These are phyloP conservation scores for Acrossocheilus fasciatus DNA, from an alignment of 2,797 vertebrate species.

Conservation along the genomic window DNA sequence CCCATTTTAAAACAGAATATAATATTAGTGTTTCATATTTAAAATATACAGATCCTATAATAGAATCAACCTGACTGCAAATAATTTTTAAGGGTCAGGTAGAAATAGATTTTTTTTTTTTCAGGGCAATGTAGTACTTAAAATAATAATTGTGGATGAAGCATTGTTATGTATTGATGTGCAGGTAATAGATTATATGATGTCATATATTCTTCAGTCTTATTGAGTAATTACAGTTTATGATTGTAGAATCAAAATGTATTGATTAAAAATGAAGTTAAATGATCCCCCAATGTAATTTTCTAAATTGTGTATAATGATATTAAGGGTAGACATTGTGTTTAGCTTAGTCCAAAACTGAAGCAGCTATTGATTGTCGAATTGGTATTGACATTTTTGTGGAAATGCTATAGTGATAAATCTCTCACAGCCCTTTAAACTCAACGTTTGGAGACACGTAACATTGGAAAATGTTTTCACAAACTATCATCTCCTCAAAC, in stretches of 20 bases:
- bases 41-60: neutral
- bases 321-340: slow-evolving; percentile 38
- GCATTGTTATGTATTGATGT: slow-evolving; percentile 56
- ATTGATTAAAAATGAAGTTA: slow-evolving; percentile 62
- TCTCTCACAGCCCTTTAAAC: neutral
- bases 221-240: slow-evolving; percentile 56
- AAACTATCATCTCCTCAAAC: neutral
- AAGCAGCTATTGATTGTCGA: slow-evolving; percentile 59
- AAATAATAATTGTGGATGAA: slow-evolving; percentile 26
- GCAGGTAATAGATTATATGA: slow-evolving; percentile 55
- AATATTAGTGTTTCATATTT: neutral
- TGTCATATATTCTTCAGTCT: slow-evolving; percentile 45
- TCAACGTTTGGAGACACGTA: neutral
- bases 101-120: neutral
- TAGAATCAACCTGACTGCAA: neutral
- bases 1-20: neutral
- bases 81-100: neutral
- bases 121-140: neutral
- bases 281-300: slow-evolving; percentile 56
- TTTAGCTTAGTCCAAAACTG: slow-evolving; percentile 38
- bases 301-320: slow-evolving; percentile 56
- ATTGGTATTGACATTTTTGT: slow-evolving; percentile 39
- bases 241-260: slow-evolving; percentile 38
- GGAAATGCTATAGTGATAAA: neutral
- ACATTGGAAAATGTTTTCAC: slow-evolving; percentile 2